These are phyloP conservation scores for Oreortyx pictus DNA, from an alignment of 2,797 vertebrate species.

Conservation along the genomic window DNA sequence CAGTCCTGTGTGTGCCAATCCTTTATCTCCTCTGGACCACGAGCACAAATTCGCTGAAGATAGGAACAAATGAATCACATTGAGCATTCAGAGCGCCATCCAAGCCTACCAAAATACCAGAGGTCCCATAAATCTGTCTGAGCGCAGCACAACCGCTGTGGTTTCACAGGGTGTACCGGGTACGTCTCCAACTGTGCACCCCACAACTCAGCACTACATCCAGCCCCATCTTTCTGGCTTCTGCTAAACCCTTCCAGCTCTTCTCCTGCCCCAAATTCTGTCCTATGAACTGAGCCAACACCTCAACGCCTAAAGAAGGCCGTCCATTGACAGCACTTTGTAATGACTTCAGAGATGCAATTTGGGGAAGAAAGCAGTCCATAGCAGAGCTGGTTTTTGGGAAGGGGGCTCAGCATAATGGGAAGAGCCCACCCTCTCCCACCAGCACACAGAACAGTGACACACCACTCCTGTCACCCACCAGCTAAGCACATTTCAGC, in stretches of 20 bases:
- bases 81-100: neutral
- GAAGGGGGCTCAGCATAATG: neutral
- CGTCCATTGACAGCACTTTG: neutral
- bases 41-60: neutral
- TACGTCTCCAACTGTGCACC: accelerated
- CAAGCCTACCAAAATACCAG: neutral
- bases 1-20: accelerated
- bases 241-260: neutral
- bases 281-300: neutral
- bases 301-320: accelerated
- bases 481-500: constrained; percentile 37
- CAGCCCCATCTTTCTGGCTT: neutral
- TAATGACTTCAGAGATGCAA: accelerated
- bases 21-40: neutral
- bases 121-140: neutral
- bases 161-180: neutral
- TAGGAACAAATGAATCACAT: neutral
- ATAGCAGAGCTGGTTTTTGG: neutral
- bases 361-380: neutral
- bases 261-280: neutral
- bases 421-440: neutral
- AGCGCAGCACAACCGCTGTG: neutral
- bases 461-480: neutral
- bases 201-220: neutral
- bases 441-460: neutral